phyloP scores from a whole-genome alignment of 53 echinoderm and acorn worm species.

The Stichopus horrens region DNA sequence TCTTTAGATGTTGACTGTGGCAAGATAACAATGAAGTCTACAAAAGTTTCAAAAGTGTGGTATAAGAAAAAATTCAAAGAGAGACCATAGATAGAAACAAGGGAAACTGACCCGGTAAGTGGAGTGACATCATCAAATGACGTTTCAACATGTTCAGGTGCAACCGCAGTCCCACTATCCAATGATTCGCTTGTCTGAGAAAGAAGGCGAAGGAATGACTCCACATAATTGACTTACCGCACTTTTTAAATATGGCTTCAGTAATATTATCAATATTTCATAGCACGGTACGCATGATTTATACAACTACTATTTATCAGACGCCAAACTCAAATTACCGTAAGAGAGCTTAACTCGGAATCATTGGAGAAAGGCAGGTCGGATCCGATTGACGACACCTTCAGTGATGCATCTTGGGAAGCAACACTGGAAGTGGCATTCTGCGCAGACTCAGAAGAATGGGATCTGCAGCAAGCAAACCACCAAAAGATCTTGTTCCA shows the following conservation, averaged over 20 bases:
- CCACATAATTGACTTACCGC: not conserved
- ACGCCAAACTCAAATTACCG: not conserved
- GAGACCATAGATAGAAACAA: not conserved
- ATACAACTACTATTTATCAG: not conserved
- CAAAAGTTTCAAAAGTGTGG: too few relatives aligned
- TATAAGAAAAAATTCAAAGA: too few relatives aligned
- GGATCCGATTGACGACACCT: not conserved
- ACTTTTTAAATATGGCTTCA: too few relatives aligned
- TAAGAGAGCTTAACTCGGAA: not conserved
- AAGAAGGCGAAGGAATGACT: not conserved
- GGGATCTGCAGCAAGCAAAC: not conserved
- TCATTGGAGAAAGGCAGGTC: not conserved
- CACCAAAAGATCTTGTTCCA: not conserved
- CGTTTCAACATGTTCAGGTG: not conserved
- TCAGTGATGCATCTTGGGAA: not conserved
- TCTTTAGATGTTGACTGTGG: too few relatives aligned
- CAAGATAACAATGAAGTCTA: too few relatives aligned
- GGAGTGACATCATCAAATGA: not conserved
- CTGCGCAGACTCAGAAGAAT: not conserved
- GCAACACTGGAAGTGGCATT: not conserved
- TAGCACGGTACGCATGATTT: too few relatives aligned
- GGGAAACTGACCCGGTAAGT: not conserved
- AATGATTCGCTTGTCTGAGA: not conserved
- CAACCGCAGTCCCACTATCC: not conserved
- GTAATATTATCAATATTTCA: too few relatives aligned